A percentile compares a stretch with the other conserved stretches of the same genome.
phyloP scores from a whole-genome alignment of 2,888 invertebrate genomes.

The Netelia fuscicornis region DNA sequence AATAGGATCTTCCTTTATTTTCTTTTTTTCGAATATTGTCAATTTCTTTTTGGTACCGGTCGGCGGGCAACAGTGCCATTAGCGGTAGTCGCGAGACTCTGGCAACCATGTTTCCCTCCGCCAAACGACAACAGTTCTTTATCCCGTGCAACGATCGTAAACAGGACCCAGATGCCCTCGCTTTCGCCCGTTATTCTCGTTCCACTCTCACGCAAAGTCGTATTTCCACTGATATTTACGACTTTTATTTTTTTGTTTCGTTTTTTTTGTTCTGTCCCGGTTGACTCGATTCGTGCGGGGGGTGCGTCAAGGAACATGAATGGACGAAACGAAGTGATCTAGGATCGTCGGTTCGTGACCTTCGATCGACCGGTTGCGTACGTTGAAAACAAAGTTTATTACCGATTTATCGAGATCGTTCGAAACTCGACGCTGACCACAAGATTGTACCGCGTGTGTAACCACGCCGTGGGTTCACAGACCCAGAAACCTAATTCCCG shows the following conservation, averaged over 20 bases:
- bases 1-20: no score
- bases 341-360: neutral
- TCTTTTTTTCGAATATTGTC: no score
- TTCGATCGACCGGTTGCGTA: neutral
- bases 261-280: neutral
- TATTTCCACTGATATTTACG: slow-evolving; percentile 32
- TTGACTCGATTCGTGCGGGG: slow-evolving; percentile 1
- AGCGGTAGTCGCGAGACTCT: no score
- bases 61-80: no score
- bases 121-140: neutral
- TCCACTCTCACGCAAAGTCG: slow-evolving; percentile 42
- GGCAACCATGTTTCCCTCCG: neutral
- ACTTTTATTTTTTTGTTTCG: slow-evolving; percentile 18
- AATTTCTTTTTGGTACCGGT: no score
- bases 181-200: slow-evolving; percentile 62
- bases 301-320: slow-evolving; percentile 35
- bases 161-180: slow-evolving; percentile 39
- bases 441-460: neutral
- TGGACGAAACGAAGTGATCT: neutral
- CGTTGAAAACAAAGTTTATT: no score
- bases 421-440: neutral
- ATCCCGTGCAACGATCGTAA: neutral
- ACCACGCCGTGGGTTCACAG: neutral
- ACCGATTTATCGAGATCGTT: no score
- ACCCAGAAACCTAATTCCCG: neutral